Base-by-base conservation (phyloP, 2,888 invertebrate species). In the Micropterix aruncella region DNA sequence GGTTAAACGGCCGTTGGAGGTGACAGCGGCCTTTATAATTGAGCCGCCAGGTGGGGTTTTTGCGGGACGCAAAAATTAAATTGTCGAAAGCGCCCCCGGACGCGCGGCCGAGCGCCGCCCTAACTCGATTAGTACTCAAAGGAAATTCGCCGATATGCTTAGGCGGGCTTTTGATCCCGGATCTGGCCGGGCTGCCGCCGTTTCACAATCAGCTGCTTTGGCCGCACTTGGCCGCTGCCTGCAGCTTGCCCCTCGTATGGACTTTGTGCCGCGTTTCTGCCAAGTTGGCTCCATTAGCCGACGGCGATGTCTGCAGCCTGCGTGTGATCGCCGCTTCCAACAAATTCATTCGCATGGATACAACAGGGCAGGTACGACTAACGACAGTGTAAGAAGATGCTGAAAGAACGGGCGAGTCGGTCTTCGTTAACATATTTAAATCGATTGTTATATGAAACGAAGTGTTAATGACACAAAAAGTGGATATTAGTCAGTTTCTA, bases 251-350 rank as follows among this genome's bases (percentile, higher is more conserved):
- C 27, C 12, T 27, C 27, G n/a, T n/a, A n/a, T n/a, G n/a, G n/a
- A n/a, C n/a, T n/a, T n/a, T n/a, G n/a, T n/a, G n/a, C n/a, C n/a
- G n/a, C n/a, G n/a, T n/a, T n/a, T n/a, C n/a, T n/a, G n/a, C n/a
- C n/a, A 27, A 12, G 27, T 27, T 27, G 27, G 27, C 27, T 38
- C 5, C 7, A 38, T 5, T 5, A 14, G 5, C 5, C 15, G 7
- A n/a, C 15, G 7, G n/a, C 38, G 15, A 38, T 7, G 38, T 12
- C 5, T 14, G 9, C 3, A 16, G 40, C 12, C 12, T n/a, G 66
- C 65, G 65, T 62, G 65, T 62, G 65, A 62, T 55, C 61, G 63
- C 60, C 60, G 60, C 55, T 57, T 44, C 45, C 44, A 50, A 47
- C 45, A 45, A 46, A 55, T 55, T 55, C 55, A 54, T 56, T 56